phyloP scores from a whole-genome alignment of 2,113 vertebrate species.

The Trachemys scripta region DNA sequence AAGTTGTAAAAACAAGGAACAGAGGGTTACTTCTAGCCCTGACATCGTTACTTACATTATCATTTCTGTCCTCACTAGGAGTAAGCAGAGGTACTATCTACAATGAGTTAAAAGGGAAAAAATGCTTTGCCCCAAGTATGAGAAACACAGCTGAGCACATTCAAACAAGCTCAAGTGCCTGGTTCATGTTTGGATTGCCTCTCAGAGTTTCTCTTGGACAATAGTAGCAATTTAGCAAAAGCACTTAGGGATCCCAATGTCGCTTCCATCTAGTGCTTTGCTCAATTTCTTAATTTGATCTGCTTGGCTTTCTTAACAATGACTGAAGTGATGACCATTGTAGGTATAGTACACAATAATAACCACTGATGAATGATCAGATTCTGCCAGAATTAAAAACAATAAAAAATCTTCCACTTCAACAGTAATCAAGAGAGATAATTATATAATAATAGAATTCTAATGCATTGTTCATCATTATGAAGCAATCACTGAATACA shows the following conservation, averaged over 20 bases:
- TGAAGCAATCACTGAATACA: not conserved
- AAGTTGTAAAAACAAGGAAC: not conserved
- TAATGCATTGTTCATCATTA: not conserved
- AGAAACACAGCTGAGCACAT: not conserved
- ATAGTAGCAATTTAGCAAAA: constrained; percentile 8
- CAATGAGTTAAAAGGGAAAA: not conserved
- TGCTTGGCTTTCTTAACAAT: not conserved
- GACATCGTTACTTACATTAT: not conserved
- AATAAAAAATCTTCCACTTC: not conserved
- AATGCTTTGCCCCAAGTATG: not conserved
- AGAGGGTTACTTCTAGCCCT: not conserved
- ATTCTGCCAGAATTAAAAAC: not conserved
- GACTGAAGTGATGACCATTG: not conserved
- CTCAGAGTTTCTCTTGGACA: not conserved
- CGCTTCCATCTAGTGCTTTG: not conserved
- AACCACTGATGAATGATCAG: not conserved
- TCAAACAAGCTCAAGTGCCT: constrained; percentile 4
- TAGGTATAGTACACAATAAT: not conserved
- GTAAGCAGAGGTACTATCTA: not conserved
- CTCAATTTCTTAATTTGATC: not conserved
- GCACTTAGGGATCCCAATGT: not conserved
- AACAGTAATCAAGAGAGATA: fast-evolving
- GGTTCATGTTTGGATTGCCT: not conserved
- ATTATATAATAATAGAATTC: not conserved
- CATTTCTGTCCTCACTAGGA: not conserved